Evolutionary conservation across 2,113 vertebrate genomes (phyloP).

Genomic region (Nannobrachium achirus): DNA sequence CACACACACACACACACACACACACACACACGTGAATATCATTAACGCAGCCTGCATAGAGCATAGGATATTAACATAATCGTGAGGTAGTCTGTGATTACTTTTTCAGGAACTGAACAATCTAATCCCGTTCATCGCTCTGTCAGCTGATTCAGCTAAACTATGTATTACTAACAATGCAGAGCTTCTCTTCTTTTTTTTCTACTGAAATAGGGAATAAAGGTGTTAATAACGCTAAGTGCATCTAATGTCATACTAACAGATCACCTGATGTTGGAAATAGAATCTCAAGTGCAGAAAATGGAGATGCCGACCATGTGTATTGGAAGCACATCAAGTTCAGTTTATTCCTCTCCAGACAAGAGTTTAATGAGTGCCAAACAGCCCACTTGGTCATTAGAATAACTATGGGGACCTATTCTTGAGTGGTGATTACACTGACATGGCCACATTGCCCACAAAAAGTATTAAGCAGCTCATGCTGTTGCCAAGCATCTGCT

Average conservation of each 20-base stretch:
- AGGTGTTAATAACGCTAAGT: slow-evolving; percentile 34
- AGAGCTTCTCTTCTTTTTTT: neutral
- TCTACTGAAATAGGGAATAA: neutral
- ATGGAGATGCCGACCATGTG: slow-evolving; percentile 55
- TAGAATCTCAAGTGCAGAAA: slow-evolving; percentile 51
- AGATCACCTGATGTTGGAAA: slow-evolving; percentile 32
- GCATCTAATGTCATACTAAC: slow-evolving; percentile 18
- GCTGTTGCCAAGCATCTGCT: slow-evolving; percentile 28
- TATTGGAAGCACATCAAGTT: slow-evolving; percentile 54
- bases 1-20: no score
- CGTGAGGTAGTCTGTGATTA: neutral
- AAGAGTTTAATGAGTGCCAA: slow-evolving; percentile 32
- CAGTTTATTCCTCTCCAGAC: slow-evolving; percentile 58
- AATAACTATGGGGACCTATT: slow-evolving; percentile 30
- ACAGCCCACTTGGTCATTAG: slow-evolving; percentile 56
- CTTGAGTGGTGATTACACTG: neutral
- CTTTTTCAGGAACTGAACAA: neutral
- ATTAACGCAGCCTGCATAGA: no score
- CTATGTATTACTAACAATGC: slow-evolving; percentile 1
- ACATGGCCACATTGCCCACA: slow-evolving; percentile 23
- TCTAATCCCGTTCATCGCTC: neutral
- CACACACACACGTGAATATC: no score
- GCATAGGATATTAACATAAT: neutral
- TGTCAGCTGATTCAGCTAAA: neutral
- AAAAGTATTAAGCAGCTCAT: neutral